Evolutionary conservation across 2,888 invertebrate genomes (phyloP), one percentile per base, ranked within the genome.

Genomic region (Rhingia rostrata): DNA sequence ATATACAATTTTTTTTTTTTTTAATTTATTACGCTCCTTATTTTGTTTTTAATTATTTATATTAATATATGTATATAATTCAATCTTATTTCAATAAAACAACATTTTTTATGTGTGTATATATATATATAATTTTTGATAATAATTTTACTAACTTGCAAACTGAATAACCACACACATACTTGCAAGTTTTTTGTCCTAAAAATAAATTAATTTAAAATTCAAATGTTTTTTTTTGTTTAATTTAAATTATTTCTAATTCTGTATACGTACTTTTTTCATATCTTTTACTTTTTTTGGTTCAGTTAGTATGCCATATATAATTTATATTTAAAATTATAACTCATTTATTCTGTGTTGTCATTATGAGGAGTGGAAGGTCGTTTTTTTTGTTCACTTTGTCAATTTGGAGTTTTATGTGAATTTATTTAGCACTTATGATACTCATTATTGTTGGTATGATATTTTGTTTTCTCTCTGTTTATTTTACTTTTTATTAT

Each of bases 201-300:
- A 84, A 80, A 73, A 64, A 58, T 70, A 64, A 77, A 64, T 86
- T 87, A 86, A 88, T 86, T 88, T 87, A 75, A 83, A 87, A 86
- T 86, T 86, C 84, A 88, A 86, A 88, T 74, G 86, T 87, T 74
- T 85, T 64, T 84, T 86, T 86, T 86, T 88, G 88, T 87, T 88
- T 60, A 30, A 39, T 64, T 51, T 10, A 49, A 43, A 78, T 64
- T 43, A 67, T 51, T 58, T 4, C 47, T 66, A 70, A 10, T 60
- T 10, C 64, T 87, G 10, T 88, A 7, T 39, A n/a, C 10, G 9
- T 49, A 7, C 35, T 33, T 35, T 47, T 6, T 51, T 54, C n/a
- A 9, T 56, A 56, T 67, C n/a, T n/a, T n/a, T n/a, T n/a, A n/a
- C n/a, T 60, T 9, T 61, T 72, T 83, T 83, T 79, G 73, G 78